Base-by-base conservation (phyloP, 2,888 invertebrate species). In the Cephalotes varians region DNA sequence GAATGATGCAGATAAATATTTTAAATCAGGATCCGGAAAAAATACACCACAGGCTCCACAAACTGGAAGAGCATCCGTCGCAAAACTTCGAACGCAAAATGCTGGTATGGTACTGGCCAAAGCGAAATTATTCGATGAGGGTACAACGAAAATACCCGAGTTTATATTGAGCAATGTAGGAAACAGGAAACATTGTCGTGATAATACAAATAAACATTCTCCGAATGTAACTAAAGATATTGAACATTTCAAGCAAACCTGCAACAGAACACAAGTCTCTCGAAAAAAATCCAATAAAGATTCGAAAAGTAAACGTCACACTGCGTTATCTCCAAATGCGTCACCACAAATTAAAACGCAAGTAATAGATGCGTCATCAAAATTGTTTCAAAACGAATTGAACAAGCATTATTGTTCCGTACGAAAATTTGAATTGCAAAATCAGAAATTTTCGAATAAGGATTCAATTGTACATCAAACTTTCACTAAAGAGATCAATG, bases 71-170 rank as follows among this genome's bases (percentile, higher is more conserved):
- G 97, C 97, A 0, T 97, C 97, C 0, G 96, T 98, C 15, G 97
- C 97, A 28, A 96, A 96, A 90, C 92, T 98, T 44, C 95, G 97
- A 37, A 95, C 96, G 67, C 97, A 97, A 93, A 98, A 98, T 93
- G 97, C 97, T 7, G 98, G 98, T 9, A 97, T 97, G 95, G 98
- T 98, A 0, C 94, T 97, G 82, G 97, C 97, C 1, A 97, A 97
- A 95, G 97, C 97, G 0, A 97, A 96, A 92, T 95, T 97, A 34
- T 98, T 97, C 91, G 97, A 97, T 92, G 95, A 95, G 95, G 89
- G 91, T 7, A 91, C 88, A 6, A 85, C 79, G 7, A 85, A 81
- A 80, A 25, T 64, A 1, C 49, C 81, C 7, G 54, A 74, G 0
- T 47, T 40, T 40, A 15, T 15, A 10, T 54, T 71, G 6, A 77